These are phyloP conservation scores for Uropsilus gracilis DNA, from an alignment of 2,113 vertebrate genomes.

Conservation along the genomic window DNA sequence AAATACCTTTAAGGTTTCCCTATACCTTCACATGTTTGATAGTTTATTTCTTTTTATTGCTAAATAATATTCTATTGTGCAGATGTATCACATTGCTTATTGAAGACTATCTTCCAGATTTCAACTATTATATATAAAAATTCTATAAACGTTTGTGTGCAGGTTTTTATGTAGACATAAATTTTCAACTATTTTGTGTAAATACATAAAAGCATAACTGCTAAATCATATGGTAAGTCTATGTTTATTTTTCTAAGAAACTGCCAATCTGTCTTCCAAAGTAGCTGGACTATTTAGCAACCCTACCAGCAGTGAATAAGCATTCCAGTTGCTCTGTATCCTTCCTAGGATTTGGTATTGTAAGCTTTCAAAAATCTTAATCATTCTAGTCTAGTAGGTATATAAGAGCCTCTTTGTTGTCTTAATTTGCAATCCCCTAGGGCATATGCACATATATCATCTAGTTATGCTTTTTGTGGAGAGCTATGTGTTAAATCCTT, in stretches of 20 bases:
- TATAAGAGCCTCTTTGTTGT: background rate
- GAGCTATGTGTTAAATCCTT: background rate
- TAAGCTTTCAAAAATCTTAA: background rate
- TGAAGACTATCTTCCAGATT: background rate
- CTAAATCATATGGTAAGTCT: background rate
- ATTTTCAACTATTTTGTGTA: conserved; percentile 11
- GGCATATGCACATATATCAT: background rate
- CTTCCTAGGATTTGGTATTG: background rate
- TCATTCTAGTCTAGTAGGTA: background rate
- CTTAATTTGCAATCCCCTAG: background rate
- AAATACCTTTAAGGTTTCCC: background rate
- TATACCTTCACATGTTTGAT: background rate
- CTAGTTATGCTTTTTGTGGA: background rate
- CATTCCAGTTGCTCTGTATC: background rate
- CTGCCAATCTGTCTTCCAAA: background rate
- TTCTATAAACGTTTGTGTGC: background rate
- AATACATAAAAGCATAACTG: background rate
- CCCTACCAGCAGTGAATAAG: background rate
- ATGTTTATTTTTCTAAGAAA: background rate
- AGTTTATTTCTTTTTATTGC: background rate
- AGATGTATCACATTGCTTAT: background rate
- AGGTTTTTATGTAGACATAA: background rate
- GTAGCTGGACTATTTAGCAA: background rate
- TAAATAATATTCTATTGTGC: background rate
- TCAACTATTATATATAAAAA: background rate